Conservation (phyloP, 2,797 vertebrate species). For the Coreius guichenoti region DNA sequence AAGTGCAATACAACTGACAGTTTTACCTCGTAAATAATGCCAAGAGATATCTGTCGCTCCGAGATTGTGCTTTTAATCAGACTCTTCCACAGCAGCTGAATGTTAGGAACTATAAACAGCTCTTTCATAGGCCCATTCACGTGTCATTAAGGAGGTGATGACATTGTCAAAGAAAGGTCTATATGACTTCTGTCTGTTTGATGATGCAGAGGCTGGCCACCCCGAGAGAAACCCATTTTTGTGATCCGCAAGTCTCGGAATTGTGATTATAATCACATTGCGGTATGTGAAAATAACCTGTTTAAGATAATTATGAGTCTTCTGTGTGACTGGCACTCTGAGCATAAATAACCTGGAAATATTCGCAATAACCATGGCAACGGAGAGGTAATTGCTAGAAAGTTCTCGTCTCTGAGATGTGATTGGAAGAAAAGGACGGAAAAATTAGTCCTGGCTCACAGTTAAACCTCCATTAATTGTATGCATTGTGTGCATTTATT, state of each 20-base stretch:
- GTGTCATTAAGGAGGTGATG: constrained; percentile 25
- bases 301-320: constrained; percentile 76
- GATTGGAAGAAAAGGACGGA: constrained; percentile 60
- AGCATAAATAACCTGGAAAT: constrained; percentile 81
- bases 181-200: constrained; percentile 32
- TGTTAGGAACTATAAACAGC: constrained; percentile 39
- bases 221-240: constrained; percentile 34
- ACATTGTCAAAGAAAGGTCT: constrained; percentile 23
- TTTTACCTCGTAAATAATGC: constrained; percentile 33
- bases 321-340: constrained; percentile 74
- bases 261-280: constrained; percentile 69
- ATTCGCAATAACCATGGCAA: constrained; percentile 81
- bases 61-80: constrained; percentile 50
- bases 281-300: constrained; percentile 70
- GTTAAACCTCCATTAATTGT: constrained; percentile 70
- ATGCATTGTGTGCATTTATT: constrained; percentile 67
- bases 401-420: constrained; percentile 66
- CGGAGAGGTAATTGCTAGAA: constrained; percentile 74
- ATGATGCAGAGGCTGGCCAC: constrained; percentile 12
- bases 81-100: not conserved
- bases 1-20: constrained; percentile 68
- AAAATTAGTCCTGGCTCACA: constrained; percentile 63
- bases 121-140: constrained; percentile 1
- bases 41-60: constrained; percentile 41
- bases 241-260: constrained; percentile 57